Evolutionary conservation across 37 sponge, comb jelly and placozoan species (phyloP).

Genomic region (Tethya wilhelma): DNA sequence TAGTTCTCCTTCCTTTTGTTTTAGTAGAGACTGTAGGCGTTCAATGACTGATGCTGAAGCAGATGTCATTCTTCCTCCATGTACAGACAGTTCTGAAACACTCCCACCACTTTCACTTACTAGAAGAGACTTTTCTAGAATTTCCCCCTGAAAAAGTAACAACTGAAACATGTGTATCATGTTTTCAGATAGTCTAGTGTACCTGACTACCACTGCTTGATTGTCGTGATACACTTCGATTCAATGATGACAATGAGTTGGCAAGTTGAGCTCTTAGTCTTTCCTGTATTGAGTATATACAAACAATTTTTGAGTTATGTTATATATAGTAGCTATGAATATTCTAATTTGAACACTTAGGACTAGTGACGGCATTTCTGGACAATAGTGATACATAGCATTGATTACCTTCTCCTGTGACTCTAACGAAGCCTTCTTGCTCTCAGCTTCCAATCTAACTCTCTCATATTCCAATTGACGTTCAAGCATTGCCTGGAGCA

Average conservation of each 20-base stretch:
- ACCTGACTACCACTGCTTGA: conserved; percentile 50
- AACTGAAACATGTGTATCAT: background rate
- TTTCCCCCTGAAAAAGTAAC: conserved; percentile 30
- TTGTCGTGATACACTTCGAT: conserved; percentile 27
- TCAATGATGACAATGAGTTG: conserved; percentile 29
- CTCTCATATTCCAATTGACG: conserved; percentile 77
- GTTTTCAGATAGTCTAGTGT: background rate
- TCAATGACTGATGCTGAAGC: conserved; percentile 72
- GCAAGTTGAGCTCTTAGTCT: conserved; percentile 56
- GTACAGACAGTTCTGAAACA: background rate
- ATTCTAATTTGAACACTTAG: too few species aligned
- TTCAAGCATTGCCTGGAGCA: conserved; percentile 63
- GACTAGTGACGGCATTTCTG: too few species aligned
- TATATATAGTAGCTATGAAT: too few species aligned
- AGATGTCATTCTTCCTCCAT: background rate
- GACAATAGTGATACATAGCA: too few species aligned
- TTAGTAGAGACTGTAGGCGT: conserved; percentile 77
- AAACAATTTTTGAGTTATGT: too few species aligned
- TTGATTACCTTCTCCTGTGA: conserved; percentile 76
- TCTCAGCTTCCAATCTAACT: conserved; percentile 69
- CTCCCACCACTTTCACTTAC: conserved; percentile 20
- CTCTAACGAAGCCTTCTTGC: conserved; percentile 58
- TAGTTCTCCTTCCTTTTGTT: conserved; percentile 90
- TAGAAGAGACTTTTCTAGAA: conserved; percentile 40
- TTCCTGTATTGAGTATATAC: conserved; percentile 28